Evolutionary conservation across 2,113 vertebrate species (phyloP), one percentile per base, ranked within the genome.

Genomic region (Rhabdomys dilectus): DNA sequence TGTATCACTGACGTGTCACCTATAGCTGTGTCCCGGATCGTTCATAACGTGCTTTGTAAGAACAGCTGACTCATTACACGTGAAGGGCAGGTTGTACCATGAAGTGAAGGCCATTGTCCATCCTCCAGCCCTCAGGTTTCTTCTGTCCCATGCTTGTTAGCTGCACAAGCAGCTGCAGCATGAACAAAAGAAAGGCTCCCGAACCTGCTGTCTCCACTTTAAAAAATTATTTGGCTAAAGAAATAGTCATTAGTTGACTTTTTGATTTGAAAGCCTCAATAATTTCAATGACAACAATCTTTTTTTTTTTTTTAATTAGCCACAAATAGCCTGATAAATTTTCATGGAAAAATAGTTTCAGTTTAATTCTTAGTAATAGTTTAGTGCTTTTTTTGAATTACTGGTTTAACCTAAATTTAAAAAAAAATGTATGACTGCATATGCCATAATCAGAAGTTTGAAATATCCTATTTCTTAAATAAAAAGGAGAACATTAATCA

Each of bases 291-390:
- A 87, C 88, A 92, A 90, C 48, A 21, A n/a, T 51, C 78, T 94
- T 45, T 45, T 45, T 45, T 88, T 92, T 89, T 93, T 97, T 97
- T 96, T 39, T 97, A 97, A 97, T 98, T 97, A 97, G 98, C 96
- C 90, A 51, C 94, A 95, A 93, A 96, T 80, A 93, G 73, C 95
- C 96, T 92, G 97, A 97, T 93, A 96, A 97, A 70, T 96, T 96
- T 96, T 98, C 95, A 98, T 98, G 93, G 97, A 84, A 96, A 98
- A 98, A 78, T 98, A 89, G 91, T 97, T 98, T 97, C 92, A 90
- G 76, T 98, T 98, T 97, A 96, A 86, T 98, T 98, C 98, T 98
- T 97, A 98, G 98, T 97, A 97, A 97, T 98, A 97, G 94, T 97
- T 95, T 98, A 95, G 91, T 97, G 96, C 88, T 96, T 66, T 98